A percentile compares a stretch with the other conserved stretches of the same genome.
Evolutionary conservation across 2,797 vertebrate genomes (phyloP).

Genomic region (Yasuhikotakia modesta): DNA sequence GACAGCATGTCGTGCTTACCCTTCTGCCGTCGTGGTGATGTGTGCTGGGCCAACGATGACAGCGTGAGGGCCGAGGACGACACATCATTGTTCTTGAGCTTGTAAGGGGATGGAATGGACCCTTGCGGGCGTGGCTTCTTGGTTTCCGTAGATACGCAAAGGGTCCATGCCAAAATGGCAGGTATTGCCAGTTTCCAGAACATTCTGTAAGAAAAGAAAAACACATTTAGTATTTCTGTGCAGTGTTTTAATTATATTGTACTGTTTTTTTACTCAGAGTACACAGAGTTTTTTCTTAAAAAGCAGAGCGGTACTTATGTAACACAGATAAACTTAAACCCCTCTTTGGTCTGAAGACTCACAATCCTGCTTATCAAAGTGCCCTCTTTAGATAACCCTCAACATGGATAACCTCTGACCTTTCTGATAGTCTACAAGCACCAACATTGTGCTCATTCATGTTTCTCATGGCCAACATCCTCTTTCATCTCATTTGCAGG

Average conservation of each 20-base stretch:
- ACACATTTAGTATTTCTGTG: background rate
- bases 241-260: background rate
- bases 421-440: conserved; percentile 21
- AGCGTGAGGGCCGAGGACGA: conserved; percentile 49
- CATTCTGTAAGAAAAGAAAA: conserved; percentile 79
- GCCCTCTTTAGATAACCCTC: conserved; percentile 44
- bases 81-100: conserved; percentile 84
- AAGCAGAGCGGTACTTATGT: conserved; percentile 18
- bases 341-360: conserved; percentile 23
- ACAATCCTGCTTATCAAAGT: conserved; percentile 16
- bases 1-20: conserved; percentile 88
- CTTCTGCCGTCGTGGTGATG: conserved; percentile 70
- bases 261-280: background rate
- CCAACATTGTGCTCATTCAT: conserved; percentile 27
- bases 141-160: conserved; percentile 78
- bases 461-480: background rate
- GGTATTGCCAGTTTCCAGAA: conserved; percentile 87
- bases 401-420: conserved; percentile 43
- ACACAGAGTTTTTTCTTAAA: conserved; percentile 5
- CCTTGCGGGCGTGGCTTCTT: conserved; percentile 83
- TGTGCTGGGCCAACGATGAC: conserved; percentile 74
- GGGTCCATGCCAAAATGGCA: conserved; percentile 79
- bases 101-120: conserved; percentile 92
- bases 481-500: conserved; percentile 22
- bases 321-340: conserved; percentile 46